phyloP scores from a whole-genome alignment of 2,113 vertebrate genomes.

The Oenanthe oenanthe region DNA sequence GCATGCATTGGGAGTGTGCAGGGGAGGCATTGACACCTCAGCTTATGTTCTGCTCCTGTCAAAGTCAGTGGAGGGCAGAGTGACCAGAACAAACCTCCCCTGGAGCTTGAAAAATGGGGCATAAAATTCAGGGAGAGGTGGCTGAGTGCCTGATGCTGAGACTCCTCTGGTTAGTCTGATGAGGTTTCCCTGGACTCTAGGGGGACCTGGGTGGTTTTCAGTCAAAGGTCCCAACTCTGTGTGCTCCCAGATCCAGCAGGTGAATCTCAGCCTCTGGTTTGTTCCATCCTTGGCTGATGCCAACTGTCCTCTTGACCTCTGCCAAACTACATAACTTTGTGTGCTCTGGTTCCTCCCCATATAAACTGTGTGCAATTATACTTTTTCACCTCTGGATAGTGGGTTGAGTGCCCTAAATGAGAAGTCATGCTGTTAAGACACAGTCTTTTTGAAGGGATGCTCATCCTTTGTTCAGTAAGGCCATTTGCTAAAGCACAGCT shows the following conservation, averaged over 20 bases:
- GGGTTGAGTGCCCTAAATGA: not conserved
- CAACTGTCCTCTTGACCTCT: not conserved
- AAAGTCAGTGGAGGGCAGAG: not conserved
- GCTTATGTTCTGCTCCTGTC: not conserved
- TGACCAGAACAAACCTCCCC: not conserved
- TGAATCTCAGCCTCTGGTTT: not conserved
- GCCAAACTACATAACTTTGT: not conserved
- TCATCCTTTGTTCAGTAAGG: not conserved
- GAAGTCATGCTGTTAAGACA: not conserved
- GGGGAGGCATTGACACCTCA: not conserved
- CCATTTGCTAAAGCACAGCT: not conserved
- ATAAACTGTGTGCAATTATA: not conserved
- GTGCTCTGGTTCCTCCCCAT: not conserved
- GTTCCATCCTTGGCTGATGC: not conserved
- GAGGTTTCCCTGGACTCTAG: not conserved
- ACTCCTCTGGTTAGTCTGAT: not conserved
- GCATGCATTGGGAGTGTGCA: not conserved
- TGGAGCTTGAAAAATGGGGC: not conserved
- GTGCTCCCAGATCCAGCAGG: not conserved
- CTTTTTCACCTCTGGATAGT: not conserved
- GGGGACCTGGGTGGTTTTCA: not conserved
- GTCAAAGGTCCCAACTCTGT: not conserved
- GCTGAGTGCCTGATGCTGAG: not conserved
- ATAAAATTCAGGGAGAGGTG: not conserved
- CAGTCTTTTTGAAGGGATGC: not conserved